Base-by-base conservation (phyloP, 2,113 vertebrate genomes). In the Phalacrocorax brasilianus region DNA sequence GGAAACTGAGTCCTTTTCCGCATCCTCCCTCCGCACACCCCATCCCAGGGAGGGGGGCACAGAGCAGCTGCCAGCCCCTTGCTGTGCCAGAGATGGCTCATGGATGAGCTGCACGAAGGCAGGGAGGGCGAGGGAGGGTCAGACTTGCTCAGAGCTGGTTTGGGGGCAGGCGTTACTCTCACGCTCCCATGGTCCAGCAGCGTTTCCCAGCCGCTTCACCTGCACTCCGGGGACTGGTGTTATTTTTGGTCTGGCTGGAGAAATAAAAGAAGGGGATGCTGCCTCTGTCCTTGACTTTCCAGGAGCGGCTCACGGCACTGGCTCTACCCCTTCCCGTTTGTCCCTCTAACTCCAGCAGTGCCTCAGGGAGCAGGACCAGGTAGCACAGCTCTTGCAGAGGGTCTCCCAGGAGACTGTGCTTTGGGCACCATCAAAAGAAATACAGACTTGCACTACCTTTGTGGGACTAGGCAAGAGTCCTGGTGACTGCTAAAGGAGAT, bases 231-330 rank as follows among this genome's bases (percentile, higher is more conserved):
- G 55, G 56, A 40, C 18, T 26, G 4, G 32, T 4, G 30, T 63
- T 40, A 18, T 27, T 52, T 75, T 56, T 70, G 49, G 23, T 28
- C 28, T 24, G 30, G 56, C 44, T 40, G 78, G 44, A 65, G 68
- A 47, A 76, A 45, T 63, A 17, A 35, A 66, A 50, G n/a, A 26
- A 42, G 20, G 62, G 49, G 56, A 6, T 33, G 30, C 12, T 44
- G 50, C 7, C 16, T 24, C 14, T 3, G 2, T 35, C 10, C 55
- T 65, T 21, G 0, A 3, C 45, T 58, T 58, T 7, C 45, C 0
- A 0, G 35, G 66, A 82, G 70, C 27, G 44, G 63, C 38, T 79
- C 56, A 2, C 2, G 11, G 45, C 50, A 32, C 33, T 75, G 44
- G 45, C 75, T 74, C 63, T 90, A 65, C 38, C 65, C 49, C 49